A percentile compares a stretch with the other conserved stretches of the same genome.
Conservation (phyloP, 1,140 invertebrate species). For the Maconellicoccus hirsutus region DNA sequence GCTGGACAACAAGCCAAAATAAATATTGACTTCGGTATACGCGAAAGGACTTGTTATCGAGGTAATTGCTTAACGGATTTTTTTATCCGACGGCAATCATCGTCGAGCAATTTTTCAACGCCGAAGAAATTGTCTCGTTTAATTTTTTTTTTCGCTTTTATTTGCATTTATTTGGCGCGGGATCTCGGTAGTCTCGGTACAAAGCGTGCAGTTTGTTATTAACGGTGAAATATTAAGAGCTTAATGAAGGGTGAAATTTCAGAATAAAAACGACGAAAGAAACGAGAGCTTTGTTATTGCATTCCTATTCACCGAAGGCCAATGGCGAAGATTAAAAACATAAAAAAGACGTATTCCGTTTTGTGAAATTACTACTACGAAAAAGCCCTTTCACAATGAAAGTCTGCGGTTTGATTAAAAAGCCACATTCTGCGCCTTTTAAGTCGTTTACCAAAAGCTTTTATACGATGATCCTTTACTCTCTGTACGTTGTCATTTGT, state of each 20-base stretch:
- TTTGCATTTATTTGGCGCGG: not conserved
- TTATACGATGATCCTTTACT: not conserved
- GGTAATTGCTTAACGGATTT: constrained; percentile 2
- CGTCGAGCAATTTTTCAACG: not conserved
- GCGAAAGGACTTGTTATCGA: not conserved
- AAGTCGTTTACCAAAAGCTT: not conserved
- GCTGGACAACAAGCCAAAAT: not conserved
- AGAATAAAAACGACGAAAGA: not conserved
- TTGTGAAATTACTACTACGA: not conserved
- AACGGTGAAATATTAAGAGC: constrained; percentile 21
- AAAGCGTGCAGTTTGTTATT: not conserved
- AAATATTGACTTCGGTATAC: not conserved
- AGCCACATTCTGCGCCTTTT: constrained; percentile 2
- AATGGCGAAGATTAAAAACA: constrained; percentile 21
- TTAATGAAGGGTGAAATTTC: constrained; percentile 20
- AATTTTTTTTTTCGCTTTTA: not conserved
- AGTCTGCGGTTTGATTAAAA: constrained; percentile 8
- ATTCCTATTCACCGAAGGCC: constrained; percentile 17
- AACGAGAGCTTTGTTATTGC: not conserved
- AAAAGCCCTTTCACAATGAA: not conserved
- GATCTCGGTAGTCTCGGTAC: too few relatives aligned
- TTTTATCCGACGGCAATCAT: not conserved
- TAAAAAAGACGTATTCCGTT: constrained; percentile 10
- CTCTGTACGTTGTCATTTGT: not conserved
- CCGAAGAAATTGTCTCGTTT: not conserved